Evolutionary conservation across 1,140 invertebrate genomes (phyloP), one percentile per base, ranked within the genome.

Genomic region (Arion vulgaris): DNA sequence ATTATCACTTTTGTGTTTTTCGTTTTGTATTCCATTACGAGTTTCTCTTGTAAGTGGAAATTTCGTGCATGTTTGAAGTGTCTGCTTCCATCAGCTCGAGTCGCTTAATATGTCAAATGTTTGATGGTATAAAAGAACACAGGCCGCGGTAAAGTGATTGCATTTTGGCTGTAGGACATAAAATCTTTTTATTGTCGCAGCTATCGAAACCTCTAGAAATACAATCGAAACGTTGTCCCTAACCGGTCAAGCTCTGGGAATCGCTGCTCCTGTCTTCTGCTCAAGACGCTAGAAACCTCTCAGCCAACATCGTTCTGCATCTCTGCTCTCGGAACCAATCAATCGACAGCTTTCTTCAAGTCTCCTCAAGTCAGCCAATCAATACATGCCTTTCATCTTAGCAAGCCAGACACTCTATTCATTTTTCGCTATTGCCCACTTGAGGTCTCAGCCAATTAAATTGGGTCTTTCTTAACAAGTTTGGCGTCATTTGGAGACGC

Each of bases 391-490:
- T 78, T 78, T 78, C 39, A 66, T 39, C 76, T 28, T 66, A 17
- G 34, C 28, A 74, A 74, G 28, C 45, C 49, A 11, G 75, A 53
- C 53, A 57, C 53, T 39, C 57, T 39, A 53, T 57, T 68, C 53
- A 76, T 26, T n/a, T 57, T 49, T 7, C 45, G 45, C 23, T 66
- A 66, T 78, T 62, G 76, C 76, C 76, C 76, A 78, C 76, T 78
- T 78, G 76, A 78, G 76, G 76, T 66, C 76, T 39, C 53, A 68
- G 76, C 76, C 76, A 78, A 78, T 78, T 78, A 78, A 78, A 78
- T 68, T 36, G 2, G 28, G 51, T 41, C 76, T 78, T 78, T 78
- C 76, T 78, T 66, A 1, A 19, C 34, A 45, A 78, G 76, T 78
- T 78, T 78, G 76, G 76, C 76, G 76, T 78, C 76, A 78, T 15